Evolutionary conservation across 2,888 invertebrate species (phyloP).

Genomic region (Zelleria hepariella): DNA sequence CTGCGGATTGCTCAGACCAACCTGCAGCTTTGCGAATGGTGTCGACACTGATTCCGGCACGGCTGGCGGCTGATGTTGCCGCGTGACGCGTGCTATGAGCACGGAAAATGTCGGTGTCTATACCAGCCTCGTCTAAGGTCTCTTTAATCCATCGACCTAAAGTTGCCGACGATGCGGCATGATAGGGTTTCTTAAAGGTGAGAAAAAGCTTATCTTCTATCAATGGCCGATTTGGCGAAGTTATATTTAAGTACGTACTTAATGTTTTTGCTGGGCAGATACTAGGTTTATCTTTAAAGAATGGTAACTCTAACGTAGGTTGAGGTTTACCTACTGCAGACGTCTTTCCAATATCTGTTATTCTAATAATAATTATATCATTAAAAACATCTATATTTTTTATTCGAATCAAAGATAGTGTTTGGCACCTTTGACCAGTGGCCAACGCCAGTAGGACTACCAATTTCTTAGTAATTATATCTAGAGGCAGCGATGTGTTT

Average conservation of each 20-base stretch:
- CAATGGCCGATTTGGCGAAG: not conserved
- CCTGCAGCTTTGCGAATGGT: constrained; percentile 4
- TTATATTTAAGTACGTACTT: not conserved
- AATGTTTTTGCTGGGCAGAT: constrained; percentile 4
- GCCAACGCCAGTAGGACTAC: not conserved
- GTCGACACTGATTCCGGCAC: not conserved
- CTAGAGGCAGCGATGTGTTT: not conserved
- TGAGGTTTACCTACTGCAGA: not conserved
- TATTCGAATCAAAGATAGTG: not conserved
- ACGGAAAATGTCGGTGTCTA: not conserved
- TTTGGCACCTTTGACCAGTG: constrained; percentile 4
- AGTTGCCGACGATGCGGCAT: not conserved
- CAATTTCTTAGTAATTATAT: constrained; percentile 3
- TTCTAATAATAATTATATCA: not conserved
- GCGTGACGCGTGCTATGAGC: constrained; percentile 5
- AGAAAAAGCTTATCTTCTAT: not conserved
- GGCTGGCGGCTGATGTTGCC: not conserved
- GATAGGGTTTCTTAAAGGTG: not conserved
- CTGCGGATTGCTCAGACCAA: no score
- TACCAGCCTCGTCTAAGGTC: not conserved
- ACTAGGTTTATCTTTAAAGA: not conserved
- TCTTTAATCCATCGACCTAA: constrained; percentile 3
- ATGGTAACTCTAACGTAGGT: not conserved
- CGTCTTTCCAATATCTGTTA: not conserved
- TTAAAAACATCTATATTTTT: not conserved